Evolutionary conservation across 2,888 invertebrate species (phyloP), one percentile per base, ranked within the genome.

Genomic region (Cryptus viduatorius): DNA sequence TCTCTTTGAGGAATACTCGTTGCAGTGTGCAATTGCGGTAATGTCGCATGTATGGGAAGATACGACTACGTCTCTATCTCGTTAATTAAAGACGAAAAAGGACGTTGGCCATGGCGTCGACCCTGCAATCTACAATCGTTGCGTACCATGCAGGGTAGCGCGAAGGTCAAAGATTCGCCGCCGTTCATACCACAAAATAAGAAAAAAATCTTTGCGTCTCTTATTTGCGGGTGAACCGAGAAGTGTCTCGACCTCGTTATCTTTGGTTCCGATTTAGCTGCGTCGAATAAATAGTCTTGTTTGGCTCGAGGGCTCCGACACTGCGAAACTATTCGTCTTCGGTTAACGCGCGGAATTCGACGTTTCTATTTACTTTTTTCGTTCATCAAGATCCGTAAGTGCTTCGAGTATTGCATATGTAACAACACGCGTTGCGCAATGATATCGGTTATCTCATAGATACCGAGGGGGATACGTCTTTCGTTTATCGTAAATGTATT

Each of bases 231-330:
- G 14, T 14, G 16, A 83, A 76, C 4, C 29, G 14, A n/a, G 24
- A 53, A 69, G 64, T 53, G 71, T 50, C 73, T 50, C 53, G 84
- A 81, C 81, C 82, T 78, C 53, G 72, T 82, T 84, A 84, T 84
- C 82, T 42, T 78, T 65, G n/a, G 81, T 78, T 81, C 84, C 10
- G 37, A 69, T 53, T 16, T 53, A 53, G 42, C 50, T 31, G 42
- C 19, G 44, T 46, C 69, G 75, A 75, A 82, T 73, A 75, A 78
- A 84, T 82, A 73, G 67, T 73, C 73, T 73, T 67, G 71, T 67
- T 24, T 67, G 31, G 50, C 77, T 81, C 29, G 16, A 44, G 53
- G 29, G 37, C 4, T 50, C 48, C 37, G 48, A 12, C 61, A 19
- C 16, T 46, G n/a, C 29, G n/a, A 31, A n/a, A 48, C 46, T 19